Conservation (phyloP, 2,888 invertebrate species). For the Lingula anatina region DNA sequence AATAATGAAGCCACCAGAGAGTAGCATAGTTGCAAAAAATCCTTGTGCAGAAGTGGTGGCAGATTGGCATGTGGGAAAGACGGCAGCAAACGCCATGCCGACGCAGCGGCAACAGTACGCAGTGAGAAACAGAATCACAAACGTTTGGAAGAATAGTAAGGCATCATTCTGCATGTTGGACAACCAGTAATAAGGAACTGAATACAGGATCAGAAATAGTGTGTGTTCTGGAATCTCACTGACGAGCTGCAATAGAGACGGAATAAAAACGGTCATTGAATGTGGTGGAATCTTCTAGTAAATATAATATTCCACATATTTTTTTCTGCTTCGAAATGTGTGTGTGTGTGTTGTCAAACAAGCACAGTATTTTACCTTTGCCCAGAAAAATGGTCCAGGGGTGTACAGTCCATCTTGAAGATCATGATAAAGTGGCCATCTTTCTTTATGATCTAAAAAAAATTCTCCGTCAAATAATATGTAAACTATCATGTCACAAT, state of each 20-base stretch:
- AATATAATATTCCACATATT: too few species aligned
- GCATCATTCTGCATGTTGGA: conserved; percentile 27
- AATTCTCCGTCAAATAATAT: neutral
- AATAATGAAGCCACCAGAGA: conserved; percentile 38
- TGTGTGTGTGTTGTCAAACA: too few species aligned
- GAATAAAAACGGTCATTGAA: neutral
- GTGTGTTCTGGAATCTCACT: conserved; percentile 38
- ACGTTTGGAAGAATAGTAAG: conserved; percentile 24
- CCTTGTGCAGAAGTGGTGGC: conserved; percentile 32
- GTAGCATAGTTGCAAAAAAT: conserved; percentile 31
- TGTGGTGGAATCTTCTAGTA: neutral
- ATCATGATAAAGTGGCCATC: conserved; percentile 31
- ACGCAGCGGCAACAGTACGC: conserved; percentile 31
- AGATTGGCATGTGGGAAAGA: conserved; percentile 33
- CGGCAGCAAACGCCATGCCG: conserved; percentile 28
- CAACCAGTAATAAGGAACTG: conserved; percentile 34
- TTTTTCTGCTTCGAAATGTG: too few species aligned
- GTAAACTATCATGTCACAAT: too few species aligned
- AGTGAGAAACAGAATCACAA: conserved; percentile 24
- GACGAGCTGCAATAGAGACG: conserved; percentile 21
- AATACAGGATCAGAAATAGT: conserved; percentile 27
- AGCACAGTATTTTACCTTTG: too few species aligned
- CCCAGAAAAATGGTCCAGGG: conserved; percentile 28
- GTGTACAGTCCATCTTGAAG: conserved; percentile 34
- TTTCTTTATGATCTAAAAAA: conserved; percentile 31